These are phyloP conservation scores for Hirtodrosophila trivittata DNA, from an alignment of 2,888 invertebrate species.

Conservation along the genomic window DNA sequence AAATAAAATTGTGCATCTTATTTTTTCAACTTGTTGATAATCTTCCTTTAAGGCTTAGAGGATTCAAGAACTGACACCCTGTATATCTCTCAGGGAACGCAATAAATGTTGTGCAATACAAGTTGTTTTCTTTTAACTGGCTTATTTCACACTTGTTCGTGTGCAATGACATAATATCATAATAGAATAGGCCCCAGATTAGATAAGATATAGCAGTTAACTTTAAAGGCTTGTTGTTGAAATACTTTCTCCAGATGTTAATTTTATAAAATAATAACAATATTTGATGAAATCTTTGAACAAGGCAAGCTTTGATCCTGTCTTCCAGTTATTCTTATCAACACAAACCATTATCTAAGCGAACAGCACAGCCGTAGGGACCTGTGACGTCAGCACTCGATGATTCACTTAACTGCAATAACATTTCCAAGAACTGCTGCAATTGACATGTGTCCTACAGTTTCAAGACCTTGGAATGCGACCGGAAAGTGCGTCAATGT, in stretches of 20 bases:
- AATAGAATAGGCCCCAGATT: slow-evolving; percentile 14
- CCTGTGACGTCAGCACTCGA: too few relatives aligned
- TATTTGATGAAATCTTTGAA: too few relatives aligned
- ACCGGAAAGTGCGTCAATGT: neutral
- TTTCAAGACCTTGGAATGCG: too few relatives aligned
- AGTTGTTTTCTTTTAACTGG: slow-evolving; percentile 4
- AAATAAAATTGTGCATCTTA: too few relatives aligned
- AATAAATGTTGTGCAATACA: slow-evolving; percentile 39
- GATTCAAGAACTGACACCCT: too few relatives aligned
- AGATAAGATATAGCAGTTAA: slow-evolving; percentile 19
- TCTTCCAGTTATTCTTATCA: neutral
- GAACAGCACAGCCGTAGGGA: too few relatives aligned
- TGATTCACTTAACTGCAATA: too few relatives aligned
- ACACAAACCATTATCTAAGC: neutral
- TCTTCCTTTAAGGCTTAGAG: too few relatives aligned
- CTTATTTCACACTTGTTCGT: slow-evolving; percentile 20
- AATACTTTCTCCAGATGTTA: slow-evolving; percentile 2
- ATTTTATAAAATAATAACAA: too few relatives aligned
- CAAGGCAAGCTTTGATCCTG: neutral
- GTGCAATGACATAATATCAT: slow-evolving; percentile 19
- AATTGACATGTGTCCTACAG: too few relatives aligned
- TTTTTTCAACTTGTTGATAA: too few relatives aligned
- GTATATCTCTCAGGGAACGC: slow-evolving; percentile 8
- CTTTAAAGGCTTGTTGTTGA: neutral
- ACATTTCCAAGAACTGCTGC: too few relatives aligned